A percentile compares a stretch with the other conserved stretches of the same genome.
phyloP scores from a whole-genome alignment of 2,888 invertebrate species.

The Stenodera caucasica region DNA sequence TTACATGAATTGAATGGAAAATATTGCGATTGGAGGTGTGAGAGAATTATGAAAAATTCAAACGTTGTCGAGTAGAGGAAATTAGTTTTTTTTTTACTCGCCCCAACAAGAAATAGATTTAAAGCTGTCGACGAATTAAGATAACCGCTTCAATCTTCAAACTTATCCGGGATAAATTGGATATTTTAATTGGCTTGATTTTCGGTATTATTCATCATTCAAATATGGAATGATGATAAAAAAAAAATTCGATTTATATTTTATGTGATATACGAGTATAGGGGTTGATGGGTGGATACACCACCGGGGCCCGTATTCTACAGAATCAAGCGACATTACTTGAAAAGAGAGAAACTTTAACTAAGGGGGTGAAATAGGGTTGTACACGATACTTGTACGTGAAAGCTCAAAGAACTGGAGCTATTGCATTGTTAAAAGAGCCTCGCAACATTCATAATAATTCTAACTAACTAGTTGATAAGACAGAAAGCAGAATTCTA shows the following conservation, averaged over 20 bases:
- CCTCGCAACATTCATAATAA: neutral
- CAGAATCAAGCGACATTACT: slow-evolving; percentile 11
- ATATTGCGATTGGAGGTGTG: too few relatives aligned
- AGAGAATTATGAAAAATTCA: neutral
- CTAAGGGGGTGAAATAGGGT: neutral
- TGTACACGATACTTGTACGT: neutral
- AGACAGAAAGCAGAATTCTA: neutral
- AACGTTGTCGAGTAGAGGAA: neutral
- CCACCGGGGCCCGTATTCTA: too few relatives aligned
- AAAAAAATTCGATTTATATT: slow-evolving; percentile 32
- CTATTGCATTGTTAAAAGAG: neutral
- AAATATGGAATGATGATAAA: too few relatives aligned
- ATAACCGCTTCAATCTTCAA: neutral
- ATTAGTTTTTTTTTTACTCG: too few relatives aligned
- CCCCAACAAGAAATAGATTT: neutral
- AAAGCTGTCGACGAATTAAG: slow-evolving; percentile 3
- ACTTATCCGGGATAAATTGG: neutral
- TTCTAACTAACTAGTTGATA: neutral
- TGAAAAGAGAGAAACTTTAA: neutral
- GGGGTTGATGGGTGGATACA: too few relatives aligned
- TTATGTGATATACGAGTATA: slow-evolving; percentile 19
- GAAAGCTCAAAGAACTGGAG: slow-evolving; percentile 3
- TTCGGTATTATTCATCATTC: neutral
- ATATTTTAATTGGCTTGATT: neutral
- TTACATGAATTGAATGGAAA: too few relatives aligned